Percentiles rank a stretch among this genome's conserved stretches.
Conservation (phyloP, 1,140 invertebrate genomes). For the Galleria mellonella region DNA sequence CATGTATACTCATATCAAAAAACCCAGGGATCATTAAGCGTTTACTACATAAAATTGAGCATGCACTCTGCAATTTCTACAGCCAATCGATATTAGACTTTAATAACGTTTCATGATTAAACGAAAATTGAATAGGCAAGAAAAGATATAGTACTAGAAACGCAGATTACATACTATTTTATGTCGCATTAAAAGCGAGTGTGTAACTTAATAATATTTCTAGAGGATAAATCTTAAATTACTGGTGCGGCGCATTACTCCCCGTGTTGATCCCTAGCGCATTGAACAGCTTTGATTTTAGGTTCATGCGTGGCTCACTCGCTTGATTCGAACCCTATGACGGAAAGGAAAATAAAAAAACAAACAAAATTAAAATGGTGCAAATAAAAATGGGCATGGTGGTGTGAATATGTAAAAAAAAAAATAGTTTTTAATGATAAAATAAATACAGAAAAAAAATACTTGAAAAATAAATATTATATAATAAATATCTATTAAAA, state of each 20-base stretch:
- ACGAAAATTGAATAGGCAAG: background rate
- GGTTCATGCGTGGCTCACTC: slow-evolving; percentile 69
- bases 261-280: slow-evolving; percentile 72
- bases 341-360: slow-evolving; percentile 45
- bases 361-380: slow-evolving; percentile 41
- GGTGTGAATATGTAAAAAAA: slow-evolving; percentile 16
- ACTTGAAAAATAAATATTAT: slow-evolving; percentile 1
- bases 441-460: background rate
- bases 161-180: too few relatives aligned
- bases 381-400: slow-evolving; percentile 35
- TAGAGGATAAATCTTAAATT: slow-evolving; percentile 43
- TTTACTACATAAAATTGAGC: background rate
- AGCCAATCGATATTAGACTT: too few relatives aligned
- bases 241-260: slow-evolving; percentile 59
- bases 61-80: too few relatives aligned
- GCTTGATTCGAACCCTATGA: slow-evolving; percentile 66
- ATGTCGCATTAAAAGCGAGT: slow-evolving; percentile 41
- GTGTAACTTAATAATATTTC: slow-evolving; percentile 40
- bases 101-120: too few relatives aligned
- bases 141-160: too few relatives aligned
- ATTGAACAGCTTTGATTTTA: slow-evolving; percentile 74
- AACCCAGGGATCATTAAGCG: background rate
- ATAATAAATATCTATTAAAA: background rate
- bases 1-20: too few relatives aligned
- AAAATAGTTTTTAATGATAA: slow-evolving; percentile 1